Percentiles rank a stretch among this genome's conserved stretches.
phyloP scores from a whole-genome alignment of 2,113 vertebrate genomes.

The Tinamus guttatus region DNA sequence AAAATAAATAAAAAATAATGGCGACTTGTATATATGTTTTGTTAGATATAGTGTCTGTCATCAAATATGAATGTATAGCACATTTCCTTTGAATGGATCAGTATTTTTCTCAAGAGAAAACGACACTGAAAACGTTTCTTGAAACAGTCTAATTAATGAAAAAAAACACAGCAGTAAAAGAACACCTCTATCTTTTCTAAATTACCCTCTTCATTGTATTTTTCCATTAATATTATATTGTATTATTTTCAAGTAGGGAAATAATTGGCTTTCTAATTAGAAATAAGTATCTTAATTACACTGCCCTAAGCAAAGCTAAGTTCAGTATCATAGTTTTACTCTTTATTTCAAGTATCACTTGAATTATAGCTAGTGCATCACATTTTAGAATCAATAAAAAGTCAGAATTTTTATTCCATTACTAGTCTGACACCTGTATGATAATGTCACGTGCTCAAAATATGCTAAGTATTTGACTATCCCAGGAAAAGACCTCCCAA shows the following conservation, averaged over 20 bases:
- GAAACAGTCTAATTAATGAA: neutral
- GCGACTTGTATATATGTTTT: neutral
- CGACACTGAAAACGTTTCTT: neutral
- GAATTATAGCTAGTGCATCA: neutral
- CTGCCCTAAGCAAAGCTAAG: neutral
- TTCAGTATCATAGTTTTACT: neutral
- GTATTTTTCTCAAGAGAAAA: neutral
- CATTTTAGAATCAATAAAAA: neutral
- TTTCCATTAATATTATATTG: too few species aligned
- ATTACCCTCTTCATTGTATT: neutral
- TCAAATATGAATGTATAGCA: neutral
- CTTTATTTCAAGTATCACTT: neutral
- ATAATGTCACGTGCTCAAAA: neutral
- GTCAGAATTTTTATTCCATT: neutral
- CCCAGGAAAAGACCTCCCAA: neutral
- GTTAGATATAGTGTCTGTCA: neutral
- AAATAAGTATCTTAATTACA: slow-evolving; percentile 29
- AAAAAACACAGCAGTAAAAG: neutral
- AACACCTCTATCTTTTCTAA: neutral
- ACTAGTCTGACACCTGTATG: neutral
- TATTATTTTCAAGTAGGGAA: neutral
- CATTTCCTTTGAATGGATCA: neutral
- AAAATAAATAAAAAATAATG: neutral
- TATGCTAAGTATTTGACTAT: neutral
- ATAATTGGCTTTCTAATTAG: neutral